phyloP scores from a whole-genome alignment of 1,140 invertebrate genomes.

The Atta cephalotes region DNA sequence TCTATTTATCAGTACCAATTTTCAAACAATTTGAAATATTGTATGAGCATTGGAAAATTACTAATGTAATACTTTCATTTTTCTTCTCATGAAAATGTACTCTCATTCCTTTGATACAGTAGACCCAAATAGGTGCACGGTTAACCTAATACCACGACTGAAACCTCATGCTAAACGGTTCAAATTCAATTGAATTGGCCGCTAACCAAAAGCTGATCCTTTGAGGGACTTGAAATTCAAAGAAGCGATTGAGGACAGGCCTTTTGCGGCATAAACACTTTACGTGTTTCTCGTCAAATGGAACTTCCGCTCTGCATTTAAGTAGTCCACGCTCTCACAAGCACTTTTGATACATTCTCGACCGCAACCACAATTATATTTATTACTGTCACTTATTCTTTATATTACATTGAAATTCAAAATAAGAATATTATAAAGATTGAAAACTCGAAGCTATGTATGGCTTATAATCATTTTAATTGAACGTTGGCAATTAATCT shows the following conservation, averaged over 20 bases:
- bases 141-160: slow-evolving; percentile 47
- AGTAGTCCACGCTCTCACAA: neutral
- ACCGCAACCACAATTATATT: slow-evolving; percentile 31
- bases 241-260: slow-evolving; percentile 1
- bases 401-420: slow-evolving; percentile 23
- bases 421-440: slow-evolving; percentile 41
- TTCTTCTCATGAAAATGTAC: neutral
- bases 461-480: neutral
- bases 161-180: slow-evolving; percentile 43
- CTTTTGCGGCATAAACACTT: slow-evolving; percentile 20
- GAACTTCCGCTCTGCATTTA: slow-evolving; percentile 34
- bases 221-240: slow-evolving; percentile 36
- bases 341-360: slow-evolving; percentile 54
- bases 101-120: slow-evolving; percentile 21
- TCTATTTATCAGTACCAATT: neutral
- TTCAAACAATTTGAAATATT: neutral
- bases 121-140: slow-evolving; percentile 43
- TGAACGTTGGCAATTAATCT: neutral
- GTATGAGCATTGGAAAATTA: neutral
- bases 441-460: neutral
- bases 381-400: slow-evolving; percentile 8
- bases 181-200: slow-evolving; percentile 54
- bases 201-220: slow-evolving; percentile 45
- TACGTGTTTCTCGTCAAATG: slow-evolving; percentile 48
- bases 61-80: neutral